Evolutionary conservation across 2,113 vertebrate genomes (phyloP).

Genomic region (Anas platyrhynchos): DNA sequence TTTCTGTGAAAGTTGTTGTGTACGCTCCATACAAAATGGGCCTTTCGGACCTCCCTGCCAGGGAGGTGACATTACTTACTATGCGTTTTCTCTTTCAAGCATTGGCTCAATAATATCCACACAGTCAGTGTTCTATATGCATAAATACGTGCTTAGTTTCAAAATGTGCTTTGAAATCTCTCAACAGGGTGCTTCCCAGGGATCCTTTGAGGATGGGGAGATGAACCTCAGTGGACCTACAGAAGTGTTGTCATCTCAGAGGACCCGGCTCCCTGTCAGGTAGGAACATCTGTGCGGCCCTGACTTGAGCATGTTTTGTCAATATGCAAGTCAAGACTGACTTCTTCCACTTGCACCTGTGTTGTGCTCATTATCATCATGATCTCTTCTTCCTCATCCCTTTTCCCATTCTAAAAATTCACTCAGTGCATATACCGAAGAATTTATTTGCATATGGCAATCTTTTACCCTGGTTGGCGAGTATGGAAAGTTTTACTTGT

Average conservation of each 20-base stretch:
- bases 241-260: constrained; percentile 55
- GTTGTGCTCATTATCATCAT: not conserved
- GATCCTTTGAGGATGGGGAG: constrained; percentile 69
- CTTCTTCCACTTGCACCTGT: not conserved
- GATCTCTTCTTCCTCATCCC: not conserved
- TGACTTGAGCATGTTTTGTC: not conserved
- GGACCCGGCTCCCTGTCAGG: constrained; percentile 65
- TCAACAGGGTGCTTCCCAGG: constrained; percentile 69
- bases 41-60: not conserved
- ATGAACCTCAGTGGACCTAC: constrained; percentile 52
- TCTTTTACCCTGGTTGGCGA: not conserved
- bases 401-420: not conserved
- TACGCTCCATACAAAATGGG: not conserved
- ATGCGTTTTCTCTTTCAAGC: not conserved
- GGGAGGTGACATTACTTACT: not conserved
- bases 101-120: not conserved
- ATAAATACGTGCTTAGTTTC: not conserved
- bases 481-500: not conserved
- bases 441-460: not conserved
- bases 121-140: not conserved
- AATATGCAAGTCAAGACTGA: not conserved
- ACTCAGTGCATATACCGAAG: not conserved
- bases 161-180: constrained; percentile 54
- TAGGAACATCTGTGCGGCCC: constrained; percentile 36
- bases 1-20: not conserved